Percentiles rank a stretch among this genome's conserved stretches.
Evolutionary conservation across 1,140 invertebrate species (phyloP).

Genomic region (Lepidurus packardi): DNA sequence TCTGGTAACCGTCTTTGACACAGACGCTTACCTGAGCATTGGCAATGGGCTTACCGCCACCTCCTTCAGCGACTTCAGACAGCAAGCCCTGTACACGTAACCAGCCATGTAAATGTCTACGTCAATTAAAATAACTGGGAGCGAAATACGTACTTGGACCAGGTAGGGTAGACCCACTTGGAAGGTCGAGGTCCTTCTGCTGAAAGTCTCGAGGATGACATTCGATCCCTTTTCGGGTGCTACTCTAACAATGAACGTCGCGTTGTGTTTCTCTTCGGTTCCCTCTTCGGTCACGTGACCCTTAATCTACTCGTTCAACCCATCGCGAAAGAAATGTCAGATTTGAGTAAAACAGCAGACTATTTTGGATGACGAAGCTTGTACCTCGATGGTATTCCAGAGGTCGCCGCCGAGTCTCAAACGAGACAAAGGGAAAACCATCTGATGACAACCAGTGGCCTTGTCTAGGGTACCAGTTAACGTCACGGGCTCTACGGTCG

Average conservation of each 20-base stretch:
- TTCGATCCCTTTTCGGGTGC: constrained; percentile 50
- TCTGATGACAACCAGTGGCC: background rate
- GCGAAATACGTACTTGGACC: constrained; percentile 55
- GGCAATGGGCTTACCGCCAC: background rate
- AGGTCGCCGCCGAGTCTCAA: background rate
- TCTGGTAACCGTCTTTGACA: background rate
- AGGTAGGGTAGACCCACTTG: constrained; percentile 59
- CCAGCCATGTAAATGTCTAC: background rate
- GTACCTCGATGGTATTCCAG: background rate
- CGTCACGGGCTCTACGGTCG: background rate
- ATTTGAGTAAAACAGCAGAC: background rate
- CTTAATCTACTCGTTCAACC: background rate
- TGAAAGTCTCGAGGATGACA: too few relatives aligned
- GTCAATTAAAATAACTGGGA: too few relatives aligned
- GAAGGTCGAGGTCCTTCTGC: too few relatives aligned
- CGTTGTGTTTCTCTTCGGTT: constrained; percentile 56
- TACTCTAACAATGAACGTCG: constrained; percentile 46
- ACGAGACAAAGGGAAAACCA: background rate
- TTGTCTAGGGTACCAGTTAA: background rate
- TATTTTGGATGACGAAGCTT: background rate
- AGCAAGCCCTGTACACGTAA: background rate
- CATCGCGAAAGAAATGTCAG: background rate
- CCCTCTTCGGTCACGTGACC: constrained; percentile 55
- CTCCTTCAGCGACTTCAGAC: too few relatives aligned
- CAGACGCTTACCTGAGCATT: background rate